A percentile compares a stretch with the other conserved stretches of the same genome.
These are phyloP conservation scores for Caenorhabditis sp. DNA, from an alignment of 2,888 invertebrate genomes.

Conservation along the genomic window DNA sequence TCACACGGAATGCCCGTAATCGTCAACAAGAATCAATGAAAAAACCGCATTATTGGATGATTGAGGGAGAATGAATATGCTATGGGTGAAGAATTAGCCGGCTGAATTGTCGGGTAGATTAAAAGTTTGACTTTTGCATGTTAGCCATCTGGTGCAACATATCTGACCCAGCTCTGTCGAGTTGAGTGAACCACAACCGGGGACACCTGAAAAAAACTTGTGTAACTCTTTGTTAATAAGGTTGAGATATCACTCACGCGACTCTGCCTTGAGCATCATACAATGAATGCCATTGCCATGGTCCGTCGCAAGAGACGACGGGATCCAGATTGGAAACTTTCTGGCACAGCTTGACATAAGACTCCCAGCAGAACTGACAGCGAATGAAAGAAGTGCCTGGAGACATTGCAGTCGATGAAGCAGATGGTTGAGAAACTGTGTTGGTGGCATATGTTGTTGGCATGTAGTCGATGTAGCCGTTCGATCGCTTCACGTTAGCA, in stretches of 20 bases:
- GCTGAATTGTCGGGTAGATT: background rate
- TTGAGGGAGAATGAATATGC: slow-evolving; percentile 4
- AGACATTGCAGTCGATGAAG: slow-evolving; percentile 33
- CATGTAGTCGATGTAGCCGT: slow-evolving; percentile 51
- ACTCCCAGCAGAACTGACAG: slow-evolving; percentile 58
- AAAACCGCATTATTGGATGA: slow-evolving; percentile 38
- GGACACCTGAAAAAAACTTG: slow-evolving; percentile 54
- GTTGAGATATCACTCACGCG: slow-evolving; percentile 36
- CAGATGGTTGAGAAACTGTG: background rate
- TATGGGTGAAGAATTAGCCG: background rate
- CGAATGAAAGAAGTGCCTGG: slow-evolving; percentile 4
- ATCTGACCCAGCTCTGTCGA: slow-evolving; percentile 51
- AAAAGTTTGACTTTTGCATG: slow-evolving; percentile 28
- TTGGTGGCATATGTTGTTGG: background rate
- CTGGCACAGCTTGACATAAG: slow-evolving; percentile 56
- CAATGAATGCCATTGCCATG: slow-evolving; percentile 63
- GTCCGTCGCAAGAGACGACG: slow-evolving; percentile 35
- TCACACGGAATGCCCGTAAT: slow-evolving; percentile 60
- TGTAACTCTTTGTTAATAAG: background rate
- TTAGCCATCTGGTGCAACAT: slow-evolving; percentile 54
- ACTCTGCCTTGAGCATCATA: slow-evolving; percentile 47
- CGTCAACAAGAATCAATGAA: slow-evolving; percentile 40
- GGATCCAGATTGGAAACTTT: slow-evolving; percentile 37
- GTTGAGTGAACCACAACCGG: slow-evolving; percentile 59
- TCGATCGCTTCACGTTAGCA: slow-evolving; percentile 34